Percentiles rank a stretch among this genome's conserved stretches.
Evolutionary conservation across 2,797 vertebrate genomes (phyloP).

Genomic region (Sciaenops ocellatus): DNA sequence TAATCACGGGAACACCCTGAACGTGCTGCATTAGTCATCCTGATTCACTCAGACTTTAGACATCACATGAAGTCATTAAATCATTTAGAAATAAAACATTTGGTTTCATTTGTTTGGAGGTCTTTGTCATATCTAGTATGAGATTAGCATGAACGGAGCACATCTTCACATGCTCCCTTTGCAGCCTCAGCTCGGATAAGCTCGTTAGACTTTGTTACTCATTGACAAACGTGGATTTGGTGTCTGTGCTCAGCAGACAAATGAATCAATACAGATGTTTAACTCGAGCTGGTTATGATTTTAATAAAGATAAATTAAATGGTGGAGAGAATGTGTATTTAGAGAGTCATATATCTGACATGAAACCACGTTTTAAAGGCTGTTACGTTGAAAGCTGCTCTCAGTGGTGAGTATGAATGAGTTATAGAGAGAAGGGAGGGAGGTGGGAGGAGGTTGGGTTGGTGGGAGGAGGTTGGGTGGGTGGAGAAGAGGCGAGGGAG

Average conservation of each 20-base stretch:
- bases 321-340: not conserved
- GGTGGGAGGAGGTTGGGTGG: slow-evolving; percentile 28
- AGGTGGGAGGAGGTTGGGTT: slow-evolving; percentile 22
- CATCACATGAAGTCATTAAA: not conserved
- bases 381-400: slow-evolving; percentile 1
- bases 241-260: slow-evolving; percentile 12
- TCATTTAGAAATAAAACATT: not conserved
- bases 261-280: slow-evolving; percentile 28
- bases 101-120: not conserved
- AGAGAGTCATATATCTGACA: not conserved
- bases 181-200: slow-evolving; percentile 12
- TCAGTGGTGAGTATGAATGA: slow-evolving; percentile 55
- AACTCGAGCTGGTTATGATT: slow-evolving; percentile 20
- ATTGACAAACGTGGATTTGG: slow-evolving; percentile 51
- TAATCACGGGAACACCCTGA: slow-evolving; percentile 48
- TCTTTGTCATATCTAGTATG: slow-evolving; percentile 29
- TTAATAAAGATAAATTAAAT: not conserved
- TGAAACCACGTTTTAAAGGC: no score
- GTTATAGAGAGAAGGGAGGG: slow-evolving; percentile 20
- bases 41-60: slow-evolving; percentile 56
- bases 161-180: slow-evolving; percentile 33
- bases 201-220: slow-evolving; percentile 45
- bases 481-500: slow-evolving; percentile 40
- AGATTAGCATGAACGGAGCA: slow-evolving; percentile 15
- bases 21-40: not conserved